Base-by-base conservation (phyloP, 92 coral and sea anemone genomes). In the Palythoa grandiflora region DNA sequence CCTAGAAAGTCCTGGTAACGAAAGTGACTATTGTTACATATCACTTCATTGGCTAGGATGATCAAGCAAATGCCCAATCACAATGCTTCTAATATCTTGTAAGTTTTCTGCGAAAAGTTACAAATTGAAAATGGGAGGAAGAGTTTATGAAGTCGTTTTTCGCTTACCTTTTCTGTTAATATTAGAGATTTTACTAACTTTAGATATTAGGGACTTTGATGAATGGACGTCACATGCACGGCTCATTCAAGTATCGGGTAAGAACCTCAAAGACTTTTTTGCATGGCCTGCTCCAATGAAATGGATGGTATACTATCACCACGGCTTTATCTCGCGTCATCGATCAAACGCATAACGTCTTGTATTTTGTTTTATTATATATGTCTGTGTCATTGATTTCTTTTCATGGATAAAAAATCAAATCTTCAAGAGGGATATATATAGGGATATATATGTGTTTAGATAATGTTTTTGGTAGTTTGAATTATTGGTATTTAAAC, bases 101-200 rank as follows among this genome's bases (percentile, higher is more conserved):
- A n/a, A 59, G 12, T 40, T 50, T 47, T 39, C 21, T 21, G 19
- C 35, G 28, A 21, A 57, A 71, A 52, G 53, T 57, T 57, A 39
- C 57, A 40, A 37, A 8, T 35, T 35, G 15, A 92, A 81, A 75
- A 96, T 96, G 98, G 93, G 96, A 70, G 92, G 88, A 61, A 92
- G 88, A 83, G 88, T 65, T 12, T 84, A 90, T 15, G 96, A 95
- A 75, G 90, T 95, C 77, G 55, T 93, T 7, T 89, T 96, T 73
- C 95, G 99, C 73, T 84, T 96, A 65, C 99, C 99, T 44, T 95
- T 96, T 84, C 95, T 95, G 53, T 79, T 96, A 37, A 75, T 91
- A 75, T 68, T 95, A 78, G 98, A 96, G 83, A 91, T 93, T 89
- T 77, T 96, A 17, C 83, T 96, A 8, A 87, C 94, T 50, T 73